These are phyloP conservation scores for Vulpes ferrilata DNA, from an alignment of 2,113 vertebrate genomes.

Conservation along the genomic window DNA sequence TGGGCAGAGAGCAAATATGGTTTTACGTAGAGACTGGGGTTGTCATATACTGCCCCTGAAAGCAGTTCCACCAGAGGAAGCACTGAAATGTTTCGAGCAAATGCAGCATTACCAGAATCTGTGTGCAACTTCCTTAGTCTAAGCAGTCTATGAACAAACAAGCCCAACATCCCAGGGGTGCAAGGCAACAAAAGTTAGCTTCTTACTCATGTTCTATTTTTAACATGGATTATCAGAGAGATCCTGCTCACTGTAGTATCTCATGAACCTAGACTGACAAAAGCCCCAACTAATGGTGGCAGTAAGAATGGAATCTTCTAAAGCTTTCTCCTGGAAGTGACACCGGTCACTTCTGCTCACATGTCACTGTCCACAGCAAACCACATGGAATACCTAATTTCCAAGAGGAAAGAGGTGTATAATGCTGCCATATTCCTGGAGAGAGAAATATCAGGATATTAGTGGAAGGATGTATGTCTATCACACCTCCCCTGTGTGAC, in stretches of 20 bases:
- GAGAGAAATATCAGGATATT: background rate
- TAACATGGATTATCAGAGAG: background rate
- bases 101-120: background rate
- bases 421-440: rapidly evolving
- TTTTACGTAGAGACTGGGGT: background rate
- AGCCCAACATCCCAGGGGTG: background rate
- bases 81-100: background rate
- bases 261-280: background rate
- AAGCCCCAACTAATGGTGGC: background rate
- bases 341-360: background rate
- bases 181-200: background rate
- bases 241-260: background rate
- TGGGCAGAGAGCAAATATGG: background rate
- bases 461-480: background rate
- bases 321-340: background rate
- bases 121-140: background rate
- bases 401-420: background rate
- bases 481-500: background rate
- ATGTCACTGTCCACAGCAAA: background rate
- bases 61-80: background rate
- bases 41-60: background rate
- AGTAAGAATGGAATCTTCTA: background rate
- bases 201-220: background rate
- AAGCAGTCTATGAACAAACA: background rate
- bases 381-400: background rate